These are phyloP conservation scores for Pandion haliaetus DNA, from an alignment of 2,113 vertebrate species.

Conservation along the genomic window DNA sequence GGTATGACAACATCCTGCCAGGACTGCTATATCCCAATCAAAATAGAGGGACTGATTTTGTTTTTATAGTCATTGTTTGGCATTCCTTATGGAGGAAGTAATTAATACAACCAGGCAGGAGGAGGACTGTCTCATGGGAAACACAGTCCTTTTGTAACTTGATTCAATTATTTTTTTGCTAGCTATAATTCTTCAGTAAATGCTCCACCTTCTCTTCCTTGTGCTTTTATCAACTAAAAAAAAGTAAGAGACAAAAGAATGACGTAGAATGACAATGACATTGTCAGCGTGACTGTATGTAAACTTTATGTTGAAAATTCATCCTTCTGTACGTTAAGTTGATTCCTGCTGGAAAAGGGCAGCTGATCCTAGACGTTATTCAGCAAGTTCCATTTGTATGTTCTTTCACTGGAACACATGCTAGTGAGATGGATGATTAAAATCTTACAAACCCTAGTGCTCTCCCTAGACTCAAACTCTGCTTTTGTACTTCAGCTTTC, in stretches of 20 bases:
- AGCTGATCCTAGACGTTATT: conserved; percentile 33
- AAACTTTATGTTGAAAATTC: conserved; percentile 49
- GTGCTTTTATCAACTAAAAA: not conserved
- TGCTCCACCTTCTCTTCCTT: not conserved
- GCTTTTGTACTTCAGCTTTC: not conserved
- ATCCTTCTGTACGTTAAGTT: not conserved
- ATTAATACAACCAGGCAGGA: conserved; percentile 35
- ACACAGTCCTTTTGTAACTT: not conserved
- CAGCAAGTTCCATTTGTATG: conserved; percentile 10
- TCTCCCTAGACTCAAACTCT: not conserved
- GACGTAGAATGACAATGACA: conserved; percentile 35
- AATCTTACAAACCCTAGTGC: conserved; percentile 2
- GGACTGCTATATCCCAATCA: not conserved
- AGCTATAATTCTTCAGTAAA: not conserved
- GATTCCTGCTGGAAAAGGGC: conserved; percentile 35
- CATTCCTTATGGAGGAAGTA: conserved; percentile 20
- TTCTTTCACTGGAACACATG: conserved; percentile 11
- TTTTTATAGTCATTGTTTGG: not conserved
- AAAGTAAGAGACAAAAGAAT: conserved; percentile 12
- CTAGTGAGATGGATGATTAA: conserved; percentile 19
- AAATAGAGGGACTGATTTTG: not conserved
- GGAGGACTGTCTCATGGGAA: not conserved
- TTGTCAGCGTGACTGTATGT: conserved; percentile 1
- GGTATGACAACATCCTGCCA: not conserved
- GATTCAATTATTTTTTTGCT: not conserved